Conservation (phyloP, 2,888 invertebrate species). For the Ophion slaviceki region DNA sequence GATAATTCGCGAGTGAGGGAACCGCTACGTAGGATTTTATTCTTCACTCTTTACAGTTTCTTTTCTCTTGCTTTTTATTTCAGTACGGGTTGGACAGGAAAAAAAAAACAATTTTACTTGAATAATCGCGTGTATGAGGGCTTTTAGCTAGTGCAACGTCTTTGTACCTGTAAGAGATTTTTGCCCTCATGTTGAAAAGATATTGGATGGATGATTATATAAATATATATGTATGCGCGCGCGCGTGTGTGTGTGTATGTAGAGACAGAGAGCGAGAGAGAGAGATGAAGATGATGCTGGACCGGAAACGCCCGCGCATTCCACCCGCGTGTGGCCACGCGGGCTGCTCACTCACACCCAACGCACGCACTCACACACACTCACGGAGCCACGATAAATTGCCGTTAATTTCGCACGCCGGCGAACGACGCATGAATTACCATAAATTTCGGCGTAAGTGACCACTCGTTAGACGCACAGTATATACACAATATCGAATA, state of each 20-base stretch:
- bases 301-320: slow-evolving; percentile 71
- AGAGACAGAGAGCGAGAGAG: slow-evolving; percentile 19
- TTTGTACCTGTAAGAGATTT: slow-evolving; percentile 19
- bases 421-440: slow-evolving; percentile 71
- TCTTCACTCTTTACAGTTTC: background rate
- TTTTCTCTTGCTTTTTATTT: slow-evolving; percentile 10
- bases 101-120: slow-evolving; percentile 1
- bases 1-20: slow-evolving; percentile 51
- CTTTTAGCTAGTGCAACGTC: slow-evolving; percentile 1
- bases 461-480: slow-evolving; percentile 73
- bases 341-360: slow-evolving; percentile 11
- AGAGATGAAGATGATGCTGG: slow-evolving; percentile 52
- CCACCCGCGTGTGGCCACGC: slow-evolving; percentile 63
- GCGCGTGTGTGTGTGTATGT: too few species aligned
- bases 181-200: background rate
- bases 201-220: slow-evolving; percentile 7
- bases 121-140: background rate
- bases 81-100: background rate
- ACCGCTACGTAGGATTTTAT: slow-evolving; percentile 13
- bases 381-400: slow-evolving; percentile 61
- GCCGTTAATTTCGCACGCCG: slow-evolving; percentile 71
- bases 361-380: background rate
- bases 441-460: slow-evolving; percentile 74
- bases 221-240: background rate
- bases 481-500: background rate